Evolutionary conservation across 2,797 vertebrate species (phyloP).

Genomic region (Melanotaenia boesemani): DNA sequence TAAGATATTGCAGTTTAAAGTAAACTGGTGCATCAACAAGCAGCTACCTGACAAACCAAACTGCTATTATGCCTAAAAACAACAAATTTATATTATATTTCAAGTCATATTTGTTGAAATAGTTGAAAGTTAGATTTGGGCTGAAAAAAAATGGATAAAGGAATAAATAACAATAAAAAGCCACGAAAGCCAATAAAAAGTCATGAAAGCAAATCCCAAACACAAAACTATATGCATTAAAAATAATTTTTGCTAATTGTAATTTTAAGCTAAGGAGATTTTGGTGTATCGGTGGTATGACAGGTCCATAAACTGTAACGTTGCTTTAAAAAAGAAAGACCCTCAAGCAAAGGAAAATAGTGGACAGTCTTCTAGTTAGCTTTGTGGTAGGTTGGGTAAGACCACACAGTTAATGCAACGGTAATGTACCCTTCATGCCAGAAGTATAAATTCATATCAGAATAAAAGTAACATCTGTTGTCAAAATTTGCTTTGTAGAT

Average conservation of each 20-base stretch:
- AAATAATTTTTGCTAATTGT: neutral
- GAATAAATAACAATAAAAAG: no score
- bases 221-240: neutral
- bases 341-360: neutral
- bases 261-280: neutral
- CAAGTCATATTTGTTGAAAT: no score
- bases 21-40: neutral
- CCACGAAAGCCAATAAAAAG: no score
- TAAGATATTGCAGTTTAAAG: neutral
- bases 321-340: neutral
- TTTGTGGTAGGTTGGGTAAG: neutral
- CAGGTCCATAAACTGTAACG: neutral
- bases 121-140: no score
- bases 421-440: neutral
- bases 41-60: neutral
- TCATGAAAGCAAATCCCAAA: no score
- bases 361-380: neutral
- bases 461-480: neutral
- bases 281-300: no score
- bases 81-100: neutral
- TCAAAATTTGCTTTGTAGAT: neutral
- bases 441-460: neutral
- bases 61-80: neutral
- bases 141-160: no score
- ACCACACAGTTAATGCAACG: neutral